A percentile compares a stretch with the other conserved stretches of the same genome.
Evolutionary conservation across 2,888 invertebrate species (phyloP).

Genomic region (Cecidostiba fungosa): DNA sequence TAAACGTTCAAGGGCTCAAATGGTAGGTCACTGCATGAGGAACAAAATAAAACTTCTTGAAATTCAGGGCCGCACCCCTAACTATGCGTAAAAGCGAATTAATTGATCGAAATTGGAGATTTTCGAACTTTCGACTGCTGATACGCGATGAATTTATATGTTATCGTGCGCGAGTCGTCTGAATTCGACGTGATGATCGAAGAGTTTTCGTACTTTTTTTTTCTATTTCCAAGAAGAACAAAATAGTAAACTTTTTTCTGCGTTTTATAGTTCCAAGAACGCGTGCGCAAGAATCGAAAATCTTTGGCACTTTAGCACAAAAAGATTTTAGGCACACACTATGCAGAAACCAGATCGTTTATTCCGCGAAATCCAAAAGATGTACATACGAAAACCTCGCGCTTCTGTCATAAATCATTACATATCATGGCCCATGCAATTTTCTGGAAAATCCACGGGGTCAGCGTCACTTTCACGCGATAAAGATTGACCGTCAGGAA

Average conservation of each 20-base stretch:
- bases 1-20: too few relatives aligned
- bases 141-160: background rate
- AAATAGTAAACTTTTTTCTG: too few relatives aligned
- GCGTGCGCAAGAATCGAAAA: background rate
- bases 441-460: background rate
- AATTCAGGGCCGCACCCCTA: too few relatives aligned
- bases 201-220: background rate
- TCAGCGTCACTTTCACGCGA: background rate
- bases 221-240: background rate
- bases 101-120: too few relatives aligned
- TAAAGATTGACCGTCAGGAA: background rate
- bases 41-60: too few relatives aligned
- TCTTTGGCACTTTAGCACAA: background rate
- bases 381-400: background rate
- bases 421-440: background rate
- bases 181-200: background rate
- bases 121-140: background rate
- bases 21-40: too few relatives aligned
- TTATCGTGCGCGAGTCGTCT: background rate
- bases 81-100: too few relatives aligned
- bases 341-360: background rate
- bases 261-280: background rate
- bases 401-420: background rate
- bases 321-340: background rate
- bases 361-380: background rate